Percentiles rank a stretch among this genome's conserved stretches.
These are phyloP conservation scores for Escarpia spicata DNA, from an alignment of 2,888 invertebrate genomes.

Conservation along the genomic window DNA sequence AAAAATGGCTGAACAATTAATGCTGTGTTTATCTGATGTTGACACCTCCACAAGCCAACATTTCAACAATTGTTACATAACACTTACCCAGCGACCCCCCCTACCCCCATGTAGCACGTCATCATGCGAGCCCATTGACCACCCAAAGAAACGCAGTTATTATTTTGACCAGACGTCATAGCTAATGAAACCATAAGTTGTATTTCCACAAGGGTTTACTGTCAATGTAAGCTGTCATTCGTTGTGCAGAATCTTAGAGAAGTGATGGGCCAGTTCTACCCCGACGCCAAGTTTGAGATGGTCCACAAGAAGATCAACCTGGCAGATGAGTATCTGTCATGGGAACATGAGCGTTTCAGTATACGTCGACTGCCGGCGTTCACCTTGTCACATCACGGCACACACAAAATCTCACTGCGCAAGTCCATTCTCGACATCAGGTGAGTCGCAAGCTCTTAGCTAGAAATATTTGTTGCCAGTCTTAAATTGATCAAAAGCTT, in stretches of 20 bases:
- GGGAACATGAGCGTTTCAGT: slow-evolving; percentile 97
- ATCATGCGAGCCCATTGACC: too few relatives aligned
- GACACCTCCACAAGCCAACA: too few relatives aligned
- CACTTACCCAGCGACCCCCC: too few relatives aligned
- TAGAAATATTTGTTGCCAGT: too few relatives aligned
- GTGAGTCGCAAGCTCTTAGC: slow-evolving; percentile 43
- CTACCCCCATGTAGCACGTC: too few relatives aligned
- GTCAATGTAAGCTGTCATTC: neutral
- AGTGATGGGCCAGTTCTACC: slow-evolving; percentile 67
- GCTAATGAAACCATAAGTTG: too few relatives aligned
- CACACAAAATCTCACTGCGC: slow-evolving; percentile 60
- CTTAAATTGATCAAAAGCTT: too few relatives aligned
- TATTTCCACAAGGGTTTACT: neutral
- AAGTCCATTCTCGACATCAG: slow-evolving; percentile 65
- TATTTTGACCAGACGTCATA: too few relatives aligned
- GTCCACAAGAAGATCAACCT: slow-evolving; percentile 95
- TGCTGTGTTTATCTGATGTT: too few relatives aligned
- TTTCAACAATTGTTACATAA: too few relatives aligned
- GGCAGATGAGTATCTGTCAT: slow-evolving; percentile 88
- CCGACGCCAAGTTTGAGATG: slow-evolving; percentile 55
- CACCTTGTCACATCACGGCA: slow-evolving; percentile 81
- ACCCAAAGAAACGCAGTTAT: too few relatives aligned
- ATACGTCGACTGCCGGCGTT: slow-evolving; percentile 90
- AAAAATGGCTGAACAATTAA: too few relatives aligned
- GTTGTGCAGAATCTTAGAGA: slow-evolving; percentile 72